phyloP scores from a whole-genome alignment of 2,797 vertebrate genomes.

The Argentina silus region DNA sequence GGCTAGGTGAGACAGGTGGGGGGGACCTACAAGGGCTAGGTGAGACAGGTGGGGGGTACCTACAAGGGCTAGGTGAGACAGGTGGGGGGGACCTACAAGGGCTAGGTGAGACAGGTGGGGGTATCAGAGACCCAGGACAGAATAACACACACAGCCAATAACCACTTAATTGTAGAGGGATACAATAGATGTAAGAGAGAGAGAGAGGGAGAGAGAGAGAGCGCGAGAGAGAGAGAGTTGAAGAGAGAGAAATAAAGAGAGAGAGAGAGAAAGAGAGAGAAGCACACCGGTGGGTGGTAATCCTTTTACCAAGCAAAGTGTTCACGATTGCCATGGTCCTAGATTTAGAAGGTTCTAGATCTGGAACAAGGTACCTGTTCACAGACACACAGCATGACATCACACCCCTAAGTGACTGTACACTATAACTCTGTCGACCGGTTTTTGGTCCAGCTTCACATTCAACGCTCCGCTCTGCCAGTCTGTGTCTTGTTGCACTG shows the following conservation, averaged over 20 bases:
- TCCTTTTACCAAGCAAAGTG: no score
- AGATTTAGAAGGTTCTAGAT: background rate
- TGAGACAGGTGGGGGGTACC: conserved; percentile 11
- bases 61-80: no score
- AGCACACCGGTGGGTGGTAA: no score
- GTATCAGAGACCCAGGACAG: background rate
- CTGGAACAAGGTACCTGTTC: background rate
- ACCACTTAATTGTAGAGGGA: background rate
- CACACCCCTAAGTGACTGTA: no score
- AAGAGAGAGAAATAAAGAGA: background rate
- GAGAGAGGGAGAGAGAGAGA: background rate
- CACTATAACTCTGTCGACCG: no score
- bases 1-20: no score
- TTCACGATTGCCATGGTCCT: background rate
- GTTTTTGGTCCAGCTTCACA: no score
- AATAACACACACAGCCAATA: background rate
- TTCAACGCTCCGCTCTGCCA: no score
- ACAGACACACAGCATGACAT: background rate
- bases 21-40: no score
- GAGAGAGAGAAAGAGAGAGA: no score
- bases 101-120: background rate
- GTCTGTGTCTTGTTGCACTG: no score
- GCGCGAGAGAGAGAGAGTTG: background rate
- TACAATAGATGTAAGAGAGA: background rate
- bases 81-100: background rate